Percentiles rank a stretch among this genome's conserved stretches.
These are phyloP conservation scores for Gallinago jamesoni DNA, from an alignment of 2,113 vertebrate species.

Conservation along the genomic window DNA sequence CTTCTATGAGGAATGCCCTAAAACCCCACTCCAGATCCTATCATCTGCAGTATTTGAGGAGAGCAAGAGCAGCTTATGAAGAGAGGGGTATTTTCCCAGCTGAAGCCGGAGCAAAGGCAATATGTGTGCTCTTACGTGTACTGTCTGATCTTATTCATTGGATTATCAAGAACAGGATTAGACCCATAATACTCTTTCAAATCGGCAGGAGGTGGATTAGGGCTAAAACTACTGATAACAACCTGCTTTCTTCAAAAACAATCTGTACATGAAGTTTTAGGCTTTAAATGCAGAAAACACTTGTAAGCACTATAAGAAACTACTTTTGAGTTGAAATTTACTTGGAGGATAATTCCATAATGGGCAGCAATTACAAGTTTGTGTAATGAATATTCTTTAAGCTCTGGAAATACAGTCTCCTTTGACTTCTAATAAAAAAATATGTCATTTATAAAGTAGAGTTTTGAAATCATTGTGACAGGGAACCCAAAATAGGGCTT, in stretches of 20 bases:
- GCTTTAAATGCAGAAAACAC: neutral
- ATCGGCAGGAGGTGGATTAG: neutral
- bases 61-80: neutral
- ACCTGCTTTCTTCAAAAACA: slow-evolving; percentile 31
- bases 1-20: neutral
- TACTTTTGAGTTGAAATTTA: neutral
- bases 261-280: neutral
- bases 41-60: neutral
- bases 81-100: neutral
- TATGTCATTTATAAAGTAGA: neutral
- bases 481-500: neutral
- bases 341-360: neutral
- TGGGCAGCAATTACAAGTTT: neutral
- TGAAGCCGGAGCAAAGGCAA: neutral
- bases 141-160: neutral
- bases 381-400: neutral
- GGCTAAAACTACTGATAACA: slow-evolving; percentile 25
- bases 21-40: neutral
- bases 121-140: neutral
- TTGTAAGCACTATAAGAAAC: neutral
- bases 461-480: neutral
- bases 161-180: slow-evolving; percentile 19
- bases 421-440: neutral
- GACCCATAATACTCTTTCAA: slow-evolving; percentile 9
- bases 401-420: neutral